Base-by-base conservation (phyloP, 2,888 invertebrate genomes). In the Andrena fulva region DNA sequence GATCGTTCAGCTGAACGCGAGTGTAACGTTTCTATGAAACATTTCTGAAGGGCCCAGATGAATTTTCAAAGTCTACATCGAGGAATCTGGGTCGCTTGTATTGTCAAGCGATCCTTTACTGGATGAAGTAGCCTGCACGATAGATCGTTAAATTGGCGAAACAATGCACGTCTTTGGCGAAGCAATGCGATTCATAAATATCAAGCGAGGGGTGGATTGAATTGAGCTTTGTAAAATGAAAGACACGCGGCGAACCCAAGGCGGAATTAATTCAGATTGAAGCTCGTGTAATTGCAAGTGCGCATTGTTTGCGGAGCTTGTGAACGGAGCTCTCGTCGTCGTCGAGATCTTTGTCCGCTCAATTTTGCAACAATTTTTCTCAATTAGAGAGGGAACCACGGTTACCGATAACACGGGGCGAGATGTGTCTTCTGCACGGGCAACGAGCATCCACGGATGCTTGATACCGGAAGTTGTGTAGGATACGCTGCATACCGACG, bases 391-490 rank as follows among this genome's bases (percentile, higher is more conserved):
- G 67, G 8, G 54, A n/a, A 27, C 67, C 62, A 35, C 63, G 63
- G 27, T 50, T 50, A 56, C 56, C 63, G 68, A 52, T 1, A 68
- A 68, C 54, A 48, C 33, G 42, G 62, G 31, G 27, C 78, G 66
- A 77, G 64, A 79, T 59, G 73, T 48, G 80, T 80, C 80, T 73
- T 69, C 68, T 73, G 60, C 35, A 5, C 42, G 79, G 60, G 79
- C 79, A 80, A 80, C 79, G 79, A 80, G 79, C 63, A 79, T 79
- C 75, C 79, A 79, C 29, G 63, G 64, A 77, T 68, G 80, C 70
- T 52, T 71, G 77, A 81, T 80, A 73, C 67, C 78, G 73, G 71
- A 77, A 72, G 77, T 77, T 80, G 78, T 74, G 80, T 73, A 83
- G 67, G 77, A 80, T 56, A 72, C 74, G 35, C 77, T 56, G 80